These are phyloP conservation scores for Chrysolina oricalcia DNA, from an alignment of 2,888 invertebrate species.

Conservation along the genomic window DNA sequence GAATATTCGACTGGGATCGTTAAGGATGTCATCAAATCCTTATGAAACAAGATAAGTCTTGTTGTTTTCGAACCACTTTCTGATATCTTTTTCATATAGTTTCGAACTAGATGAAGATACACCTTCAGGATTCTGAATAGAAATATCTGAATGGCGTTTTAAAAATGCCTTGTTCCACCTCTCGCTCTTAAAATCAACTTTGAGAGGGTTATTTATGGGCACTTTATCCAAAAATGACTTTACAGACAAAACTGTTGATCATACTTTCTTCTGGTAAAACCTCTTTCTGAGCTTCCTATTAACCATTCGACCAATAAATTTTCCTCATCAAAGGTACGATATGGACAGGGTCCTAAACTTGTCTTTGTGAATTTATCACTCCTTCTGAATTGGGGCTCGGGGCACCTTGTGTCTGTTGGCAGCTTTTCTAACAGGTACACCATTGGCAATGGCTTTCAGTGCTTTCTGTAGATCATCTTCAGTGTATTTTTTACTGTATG, in stretches of 20 bases:
- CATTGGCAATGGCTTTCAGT: neutral
- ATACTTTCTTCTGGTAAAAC: constrained; percentile 4
- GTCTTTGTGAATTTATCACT: neutral
- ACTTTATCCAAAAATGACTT: constrained; percentile 1
- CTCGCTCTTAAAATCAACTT: neutral
- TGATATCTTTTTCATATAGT: neutral
- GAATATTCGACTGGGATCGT: no score
- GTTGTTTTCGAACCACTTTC: neutral
- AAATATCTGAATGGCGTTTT: neutral
- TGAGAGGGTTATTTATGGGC: constrained; percentile 8
- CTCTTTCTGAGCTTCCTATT: neutral
- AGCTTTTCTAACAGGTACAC: neutral
- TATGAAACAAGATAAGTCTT: neutral
- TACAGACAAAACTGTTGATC: neutral
- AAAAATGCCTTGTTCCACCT: constrained; percentile 1
- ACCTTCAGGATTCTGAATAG: neutral
- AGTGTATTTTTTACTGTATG: no score
- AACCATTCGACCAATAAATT: neutral
- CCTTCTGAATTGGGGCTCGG: constrained; percentile 2
- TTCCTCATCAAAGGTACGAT: neutral
- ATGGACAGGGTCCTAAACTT: no score
- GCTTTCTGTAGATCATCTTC: neutral
- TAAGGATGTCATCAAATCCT: no score
- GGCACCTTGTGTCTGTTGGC: neutral
- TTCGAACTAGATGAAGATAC: neutral